Conservation (phyloP, 2,113 vertebrate genomes). For the Hippocampus comes region DNA sequence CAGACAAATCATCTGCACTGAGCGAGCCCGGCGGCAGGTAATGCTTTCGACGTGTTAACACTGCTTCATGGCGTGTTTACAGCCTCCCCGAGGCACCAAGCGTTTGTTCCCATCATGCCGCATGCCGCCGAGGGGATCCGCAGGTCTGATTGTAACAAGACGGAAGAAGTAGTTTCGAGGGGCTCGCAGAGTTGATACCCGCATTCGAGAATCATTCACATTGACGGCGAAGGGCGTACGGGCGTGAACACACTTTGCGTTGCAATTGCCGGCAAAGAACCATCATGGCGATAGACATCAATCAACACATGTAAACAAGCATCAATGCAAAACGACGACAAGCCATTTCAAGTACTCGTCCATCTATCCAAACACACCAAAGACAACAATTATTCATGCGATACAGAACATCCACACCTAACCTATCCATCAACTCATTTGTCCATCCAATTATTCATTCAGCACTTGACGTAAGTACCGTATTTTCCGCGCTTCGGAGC, state of each 20-base stretch:
- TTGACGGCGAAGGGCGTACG: neutral
- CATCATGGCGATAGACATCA: neutral
- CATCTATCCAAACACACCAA: neutral
- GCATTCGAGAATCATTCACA: neutral
- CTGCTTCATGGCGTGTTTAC: slow-evolving; percentile 5
- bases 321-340: neutral
- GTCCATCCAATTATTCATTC: no score
- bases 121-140: slow-evolving; percentile 11
- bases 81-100: slow-evolving; percentile 4
- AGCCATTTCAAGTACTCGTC: neutral
- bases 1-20: slow-evolving; percentile 10
- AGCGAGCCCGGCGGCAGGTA: neutral
- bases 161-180: neutral
- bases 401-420: no score
- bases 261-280: neutral
- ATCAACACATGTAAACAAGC: neutral
- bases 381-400: no score
- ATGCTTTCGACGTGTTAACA: slow-evolving; percentile 16
- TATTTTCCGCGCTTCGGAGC: no score
- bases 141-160: slow-evolving; percentile 4
- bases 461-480: no score
- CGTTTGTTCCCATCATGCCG: slow-evolving; percentile 27
- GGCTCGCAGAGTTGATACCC: neutral
- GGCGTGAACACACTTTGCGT: neutral
- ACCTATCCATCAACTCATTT: no score